Evolutionary conservation across 1,140 invertebrate genomes (phyloP).

Genomic region (Bombus confusus): DNA sequence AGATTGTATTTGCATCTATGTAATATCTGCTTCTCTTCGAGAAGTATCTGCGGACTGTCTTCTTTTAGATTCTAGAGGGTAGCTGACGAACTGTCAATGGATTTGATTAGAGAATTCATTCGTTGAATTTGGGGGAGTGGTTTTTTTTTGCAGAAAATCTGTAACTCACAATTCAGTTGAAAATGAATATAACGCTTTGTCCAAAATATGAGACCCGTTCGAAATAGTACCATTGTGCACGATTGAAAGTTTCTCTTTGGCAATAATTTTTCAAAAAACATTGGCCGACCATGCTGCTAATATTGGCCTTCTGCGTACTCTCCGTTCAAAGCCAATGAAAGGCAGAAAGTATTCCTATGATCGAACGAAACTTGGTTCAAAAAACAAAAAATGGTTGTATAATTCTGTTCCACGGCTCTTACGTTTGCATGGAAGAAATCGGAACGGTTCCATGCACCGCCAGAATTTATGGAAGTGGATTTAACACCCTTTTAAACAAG

Average conservation of each 20-base stretch:
- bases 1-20: conserved; percentile 22
- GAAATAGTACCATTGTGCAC: background rate
- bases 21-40: background rate
- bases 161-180: background rate
- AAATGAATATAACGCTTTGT: background rate
- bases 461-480: conserved; percentile 29
- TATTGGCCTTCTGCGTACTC: background rate
- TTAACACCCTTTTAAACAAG: conserved; percentile 36
- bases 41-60: conserved; percentile 12
- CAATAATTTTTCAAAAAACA: background rate
- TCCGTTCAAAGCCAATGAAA: background rate
- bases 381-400: background rate
- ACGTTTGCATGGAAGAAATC: background rate
- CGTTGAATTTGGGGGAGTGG: background rate
- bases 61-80: background rate
- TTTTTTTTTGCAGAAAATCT: background rate
- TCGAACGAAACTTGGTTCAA: background rate
- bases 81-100: background rate
- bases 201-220: background rate
- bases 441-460: background rate
- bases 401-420: background rate
- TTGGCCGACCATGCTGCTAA: background rate
- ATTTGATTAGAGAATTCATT: background rate
- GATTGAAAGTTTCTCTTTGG: background rate
- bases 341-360: background rate